Evolutionary conservation across 2,888 invertebrate genomes (phyloP), one percentile per base, ranked within the genome.

Genomic region (Cerastis leucographa): DNA sequence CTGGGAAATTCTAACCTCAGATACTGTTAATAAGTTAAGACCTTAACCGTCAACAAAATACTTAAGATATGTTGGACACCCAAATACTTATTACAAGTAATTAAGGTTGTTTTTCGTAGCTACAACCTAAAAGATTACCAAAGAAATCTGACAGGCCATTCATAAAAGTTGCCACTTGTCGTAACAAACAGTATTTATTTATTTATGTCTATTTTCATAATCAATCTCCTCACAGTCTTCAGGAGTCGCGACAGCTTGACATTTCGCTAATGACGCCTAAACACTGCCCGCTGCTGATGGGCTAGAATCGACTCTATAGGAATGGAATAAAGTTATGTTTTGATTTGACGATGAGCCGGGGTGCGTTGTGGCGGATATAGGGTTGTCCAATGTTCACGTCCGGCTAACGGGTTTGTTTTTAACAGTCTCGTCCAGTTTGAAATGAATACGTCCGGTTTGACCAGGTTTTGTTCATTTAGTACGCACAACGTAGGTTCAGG

Each of bases 241-340:
- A 84, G 84, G 76, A 89, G 86, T 85, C 87, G 83, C 83, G 90
- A 91, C 91, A 89, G 86, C 87, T 90, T 92, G 93, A 91, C 93
- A 90, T 92, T 91, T 91, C 82, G 86, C 91, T 89, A 92, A 91
- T 89, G 90, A 90, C 89, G 83, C 74, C 78, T 82, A 83, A 87
- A 85, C 79, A 83, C 83, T 75, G 66, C 74, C 51, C 46, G 56
- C 29, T 44, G 9, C 59, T 72, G 68, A 70, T 73, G 62, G 40
- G 12, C 67, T 29, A 82, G 49, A 81, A 77, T 71, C 76, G 49
- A 80, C 78, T 67, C 71, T 89, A 80, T 81, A 8, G 0, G 17
- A 9, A 54, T 11, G 68, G 9, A 17, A 74, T 85, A 85, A 76
- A 78, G 84, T 81, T 81, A 67, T 44, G 66, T 82, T 86, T 89